Percentiles rank a stretch among this genome's conserved stretches.
Conservation (phyloP, 2,113 vertebrate species). For the Odontophorus gujanensis region DNA sequence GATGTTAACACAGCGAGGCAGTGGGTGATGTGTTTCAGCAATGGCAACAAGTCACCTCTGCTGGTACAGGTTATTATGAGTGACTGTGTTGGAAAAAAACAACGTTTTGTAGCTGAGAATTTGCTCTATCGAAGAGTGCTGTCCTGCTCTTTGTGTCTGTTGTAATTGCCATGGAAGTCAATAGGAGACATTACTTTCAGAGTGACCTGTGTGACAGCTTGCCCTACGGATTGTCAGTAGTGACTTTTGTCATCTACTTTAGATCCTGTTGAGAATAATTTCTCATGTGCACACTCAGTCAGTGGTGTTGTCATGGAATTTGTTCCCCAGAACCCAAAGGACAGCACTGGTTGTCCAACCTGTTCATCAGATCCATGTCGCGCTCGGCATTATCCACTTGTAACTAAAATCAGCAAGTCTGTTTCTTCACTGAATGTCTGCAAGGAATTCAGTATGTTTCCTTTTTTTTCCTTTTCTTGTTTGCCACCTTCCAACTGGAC, state of each 20-base stretch:
- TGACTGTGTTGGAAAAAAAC: too few relatives aligned
- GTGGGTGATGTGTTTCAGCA: too few relatives aligned
- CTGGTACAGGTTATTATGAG: too few relatives aligned
- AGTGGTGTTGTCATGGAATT: not conserved
- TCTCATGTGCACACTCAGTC: not conserved
- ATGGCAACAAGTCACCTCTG: too few relatives aligned
- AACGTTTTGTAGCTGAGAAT: too few relatives aligned
- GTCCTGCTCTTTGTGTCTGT: too few relatives aligned
- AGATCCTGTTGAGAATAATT: not conserved
- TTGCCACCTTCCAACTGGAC: not conserved
- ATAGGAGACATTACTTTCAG: too few relatives aligned
- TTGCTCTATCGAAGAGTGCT: too few relatives aligned
- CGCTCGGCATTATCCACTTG: not conserved
- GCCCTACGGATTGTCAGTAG: not conserved
- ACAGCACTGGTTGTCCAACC: not conserved
- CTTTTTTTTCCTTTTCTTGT: not conserved
- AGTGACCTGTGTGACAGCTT: not conserved
- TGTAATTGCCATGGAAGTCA: too few relatives aligned
- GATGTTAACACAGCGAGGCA: too few relatives aligned
- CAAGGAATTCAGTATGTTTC: not conserved
- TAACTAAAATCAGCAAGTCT: not conserved
- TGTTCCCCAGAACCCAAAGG: not conserved
- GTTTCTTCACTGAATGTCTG: not conserved
- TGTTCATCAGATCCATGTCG: not conserved
- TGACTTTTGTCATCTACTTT: not conserved